These are phyloP conservation scores for Cremastinae sp. DNA, from an alignment of 2,888 invertebrate genomes.

Conservation along the genomic window DNA sequence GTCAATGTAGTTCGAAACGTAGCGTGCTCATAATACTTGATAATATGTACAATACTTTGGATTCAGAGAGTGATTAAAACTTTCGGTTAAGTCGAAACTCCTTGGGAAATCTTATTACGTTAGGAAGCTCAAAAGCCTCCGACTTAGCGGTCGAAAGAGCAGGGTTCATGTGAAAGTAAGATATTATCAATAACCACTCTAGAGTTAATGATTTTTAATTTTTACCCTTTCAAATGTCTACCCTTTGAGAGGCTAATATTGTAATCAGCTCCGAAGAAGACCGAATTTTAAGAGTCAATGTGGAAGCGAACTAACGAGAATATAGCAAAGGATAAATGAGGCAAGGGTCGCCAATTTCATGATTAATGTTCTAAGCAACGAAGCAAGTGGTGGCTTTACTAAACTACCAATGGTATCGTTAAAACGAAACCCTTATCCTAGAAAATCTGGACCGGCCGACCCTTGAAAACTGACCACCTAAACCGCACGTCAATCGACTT, in stretches of 20 bases:
- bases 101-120: slow-evolving; percentile 80
- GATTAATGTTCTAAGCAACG: slow-evolving; percentile 73
- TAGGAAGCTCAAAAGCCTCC: slow-evolving; percentile 70
- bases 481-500: slow-evolving; percentile 36
- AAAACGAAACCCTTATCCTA: slow-evolving; percentile 25
- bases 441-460: slow-evolving; percentile 43
- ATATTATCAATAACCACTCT: no score
- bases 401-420: slow-evolving; percentile 43
- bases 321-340: slow-evolving; percentile 31
- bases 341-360: slow-evolving; percentile 68
- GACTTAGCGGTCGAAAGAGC: slow-evolving; percentile 11
- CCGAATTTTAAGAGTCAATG: slow-evolving; percentile 55
- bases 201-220: no score
- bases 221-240: no score
- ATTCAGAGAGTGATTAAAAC: slow-evolving; percentile 66
- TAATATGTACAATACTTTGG: slow-evolving; percentile 16
- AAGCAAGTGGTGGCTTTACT: slow-evolving; percentile 29
- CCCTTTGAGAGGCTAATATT: background rate
- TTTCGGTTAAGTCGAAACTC: slow-evolving; percentile 79
- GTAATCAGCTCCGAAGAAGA: slow-evolving; percentile 64
- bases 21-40: no score
- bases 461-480: slow-evolving; percentile 50
- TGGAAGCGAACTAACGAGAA: slow-evolving; percentile 32
- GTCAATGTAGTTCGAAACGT: no score
- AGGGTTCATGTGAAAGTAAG: no score